Conservation (phyloP, 1,140 invertebrate genomes). For the Mamestra configurata region DNA sequence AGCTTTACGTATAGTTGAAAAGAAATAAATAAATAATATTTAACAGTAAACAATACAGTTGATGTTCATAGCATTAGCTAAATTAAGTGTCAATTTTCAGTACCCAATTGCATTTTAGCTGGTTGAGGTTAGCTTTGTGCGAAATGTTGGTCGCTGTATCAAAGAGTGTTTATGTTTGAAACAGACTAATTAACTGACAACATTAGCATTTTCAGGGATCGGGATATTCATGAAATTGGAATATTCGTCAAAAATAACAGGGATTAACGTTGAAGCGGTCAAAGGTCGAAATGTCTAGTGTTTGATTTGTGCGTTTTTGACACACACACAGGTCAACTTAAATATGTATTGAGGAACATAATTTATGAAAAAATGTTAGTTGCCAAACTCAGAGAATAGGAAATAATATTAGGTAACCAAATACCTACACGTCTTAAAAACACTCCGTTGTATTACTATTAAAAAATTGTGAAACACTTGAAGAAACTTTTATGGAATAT, state of each 20-base stretch:
- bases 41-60: too few relatives aligned
- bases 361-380: conserved; percentile 14
- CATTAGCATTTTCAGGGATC: conserved; percentile 4
- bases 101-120: background rate
- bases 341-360: background rate
- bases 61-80: background rate
- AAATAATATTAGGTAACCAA: conserved; percentile 16
- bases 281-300: background rate
- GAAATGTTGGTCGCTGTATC: background rate
- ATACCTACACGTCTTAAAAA: background rate
- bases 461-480: background rate
- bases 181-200: background rate
- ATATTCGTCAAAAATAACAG: background rate
- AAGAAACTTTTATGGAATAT: background rate
- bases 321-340: background rate
- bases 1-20: too few relatives aligned
- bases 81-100: conserved; percentile 4
- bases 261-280: background rate
- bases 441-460: background rate
- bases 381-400: conserved; percentile 18
- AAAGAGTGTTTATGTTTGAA: background rate
- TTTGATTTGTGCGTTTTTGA: background rate
- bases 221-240: conserved; percentile 1
- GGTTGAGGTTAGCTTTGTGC: background rate
- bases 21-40: too few relatives aligned